Conservation (phyloP, 2,888 invertebrate species). For the Coleophora flavipennella region DNA sequence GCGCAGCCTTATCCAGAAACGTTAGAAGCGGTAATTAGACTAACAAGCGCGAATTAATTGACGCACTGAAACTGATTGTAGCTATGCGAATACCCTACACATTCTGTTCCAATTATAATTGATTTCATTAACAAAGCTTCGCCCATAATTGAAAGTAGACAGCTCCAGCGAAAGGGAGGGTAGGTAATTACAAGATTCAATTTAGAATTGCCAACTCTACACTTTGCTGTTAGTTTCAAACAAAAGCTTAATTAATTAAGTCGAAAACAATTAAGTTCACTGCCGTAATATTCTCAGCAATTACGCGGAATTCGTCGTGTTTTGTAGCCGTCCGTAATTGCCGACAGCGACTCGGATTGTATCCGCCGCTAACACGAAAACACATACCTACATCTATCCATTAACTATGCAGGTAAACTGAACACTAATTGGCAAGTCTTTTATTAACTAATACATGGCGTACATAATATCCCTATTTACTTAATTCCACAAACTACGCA, state of each 20-base stretch:
- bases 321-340: slow-evolving; percentile 66
- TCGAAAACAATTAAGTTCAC: slow-evolving; percentile 72
- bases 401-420: slow-evolving; percentile 56
- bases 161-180: slow-evolving; percentile 65
- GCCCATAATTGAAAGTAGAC: slow-evolving; percentile 70
- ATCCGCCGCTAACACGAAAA: slow-evolving; percentile 61
- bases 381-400: too few species aligned
- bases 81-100: slow-evolving; percentile 41
- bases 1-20: slow-evolving; percentile 1
- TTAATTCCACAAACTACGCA: slow-evolving; percentile 20
- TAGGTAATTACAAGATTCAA: slow-evolving; percentile 73
- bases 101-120: slow-evolving; percentile 65
- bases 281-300: slow-evolving; percentile 71
- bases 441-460: slow-evolving; percentile 40
- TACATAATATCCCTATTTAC: slow-evolving; percentile 18
- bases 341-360: slow-evolving; percentile 62
- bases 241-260: slow-evolving; percentile 74
- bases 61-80: slow-evolving; percentile 36
- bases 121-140: slow-evolving; percentile 66
- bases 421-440: slow-evolving; percentile 65
- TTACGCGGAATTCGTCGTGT: slow-evolving; percentile 68
- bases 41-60: slow-evolving; percentile 41
- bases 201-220: slow-evolving; percentile 73
- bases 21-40: slow-evolving; percentile 13
- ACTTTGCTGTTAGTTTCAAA: slow-evolving; percentile 73